Evolutionary conservation across 2,888 invertebrate genomes (phyloP).

Genomic region (Dastarcus helophoroides): DNA sequence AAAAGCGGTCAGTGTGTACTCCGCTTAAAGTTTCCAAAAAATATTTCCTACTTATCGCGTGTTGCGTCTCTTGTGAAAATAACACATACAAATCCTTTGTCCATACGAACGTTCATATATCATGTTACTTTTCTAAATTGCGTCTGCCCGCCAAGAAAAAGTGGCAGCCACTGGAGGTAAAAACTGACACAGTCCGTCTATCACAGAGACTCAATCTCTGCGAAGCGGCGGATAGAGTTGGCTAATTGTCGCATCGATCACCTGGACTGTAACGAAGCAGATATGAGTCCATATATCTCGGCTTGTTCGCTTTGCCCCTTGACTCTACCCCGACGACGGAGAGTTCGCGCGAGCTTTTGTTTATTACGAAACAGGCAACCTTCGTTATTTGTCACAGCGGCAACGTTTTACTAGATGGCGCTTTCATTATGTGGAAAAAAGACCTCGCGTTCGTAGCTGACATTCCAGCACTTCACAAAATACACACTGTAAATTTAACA

Average conservation of each 20-base stretch:
- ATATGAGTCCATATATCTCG: conserved; percentile 28
- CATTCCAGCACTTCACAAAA: conserved; percentile 16
- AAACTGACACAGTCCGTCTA: conserved; percentile 19
- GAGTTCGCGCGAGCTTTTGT: conserved; percentile 9
- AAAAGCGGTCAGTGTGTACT: too few species aligned
- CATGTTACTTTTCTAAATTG: too few species aligned
- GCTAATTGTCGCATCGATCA: conserved; percentile 33
- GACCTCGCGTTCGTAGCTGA: conserved; percentile 13
- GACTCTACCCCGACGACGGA: conserved; percentile 7
- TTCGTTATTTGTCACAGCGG: conserved; percentile 18
- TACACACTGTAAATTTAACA: conserved; percentile 18
- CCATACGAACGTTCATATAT: too few species aligned
- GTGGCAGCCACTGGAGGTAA: neutral
- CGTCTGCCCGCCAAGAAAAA: too few species aligned
- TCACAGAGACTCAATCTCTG: conserved; percentile 29
- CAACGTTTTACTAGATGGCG: conserved; percentile 17
- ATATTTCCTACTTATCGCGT: too few species aligned
- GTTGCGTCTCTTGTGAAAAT: too few species aligned
- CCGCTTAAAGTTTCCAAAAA: too few species aligned
- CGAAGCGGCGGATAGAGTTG: conserved; percentile 25
- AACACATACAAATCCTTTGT: too few species aligned
- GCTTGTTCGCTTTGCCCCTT: conserved; percentile 15
- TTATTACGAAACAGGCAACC: conserved; percentile 13
- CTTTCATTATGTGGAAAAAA: conserved; percentile 18
- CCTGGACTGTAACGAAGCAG: conserved; percentile 22